phyloP scores from a whole-genome alignment of 2,797 vertebrate genomes.

The Galago senegalensis region DNA sequence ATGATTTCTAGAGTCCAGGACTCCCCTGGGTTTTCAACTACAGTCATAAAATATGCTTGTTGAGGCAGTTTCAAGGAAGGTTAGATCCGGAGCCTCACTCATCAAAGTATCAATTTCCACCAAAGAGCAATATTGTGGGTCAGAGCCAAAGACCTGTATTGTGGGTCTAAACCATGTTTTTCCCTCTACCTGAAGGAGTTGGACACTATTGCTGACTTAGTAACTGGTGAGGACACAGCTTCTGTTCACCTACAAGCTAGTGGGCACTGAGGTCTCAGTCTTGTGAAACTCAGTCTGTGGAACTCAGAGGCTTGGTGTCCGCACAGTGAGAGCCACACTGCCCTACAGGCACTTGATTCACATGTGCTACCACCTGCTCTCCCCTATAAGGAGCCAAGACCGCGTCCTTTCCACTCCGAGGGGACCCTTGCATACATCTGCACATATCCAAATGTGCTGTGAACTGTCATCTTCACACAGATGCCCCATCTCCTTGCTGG shows the following conservation, averaged over 20 bases:
- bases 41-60: not conserved
- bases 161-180: not conserved
- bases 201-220: not conserved
- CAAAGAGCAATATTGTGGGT: not conserved
- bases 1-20: not conserved
- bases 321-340: not conserved
- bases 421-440: not conserved
- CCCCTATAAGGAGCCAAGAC: not conserved
- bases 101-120: not conserved
- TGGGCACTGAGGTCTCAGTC: not conserved
- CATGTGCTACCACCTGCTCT: not conserved
- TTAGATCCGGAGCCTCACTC: not conserved
- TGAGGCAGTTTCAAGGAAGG: not conserved
- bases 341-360: too few relatives aligned
- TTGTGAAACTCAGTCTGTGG: not conserved
- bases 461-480: not conserved
- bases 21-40: not conserved
- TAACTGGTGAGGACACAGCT: not conserved
- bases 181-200: not conserved
- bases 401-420: not conserved
- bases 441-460: not conserved
- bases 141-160: not conserved
- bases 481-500: not conserved
- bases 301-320: not conserved
- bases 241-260: not conserved